Conservation (phyloP, 2,888 invertebrate species). For the Limnephilus auricula region DNA sequence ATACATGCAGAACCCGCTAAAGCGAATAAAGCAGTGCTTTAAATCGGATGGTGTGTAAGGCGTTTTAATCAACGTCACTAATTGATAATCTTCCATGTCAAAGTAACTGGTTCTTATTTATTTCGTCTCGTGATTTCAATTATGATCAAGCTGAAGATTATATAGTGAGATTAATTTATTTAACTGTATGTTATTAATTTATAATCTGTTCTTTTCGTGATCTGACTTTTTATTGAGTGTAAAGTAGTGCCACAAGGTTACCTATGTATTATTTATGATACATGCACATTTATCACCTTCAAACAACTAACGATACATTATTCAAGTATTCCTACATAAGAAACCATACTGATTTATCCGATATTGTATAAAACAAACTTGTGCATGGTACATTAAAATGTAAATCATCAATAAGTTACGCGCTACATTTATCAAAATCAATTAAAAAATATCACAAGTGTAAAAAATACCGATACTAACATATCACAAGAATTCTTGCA, state of each 20-base stretch:
- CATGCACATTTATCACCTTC: not conserved
- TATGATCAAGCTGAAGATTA: not conserved
- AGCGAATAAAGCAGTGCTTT: too few species aligned
- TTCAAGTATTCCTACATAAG: not conserved
- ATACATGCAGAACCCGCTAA: too few species aligned
- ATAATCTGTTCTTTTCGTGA: not conserved
- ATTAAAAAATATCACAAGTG: not conserved
- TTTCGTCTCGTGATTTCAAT: not conserved
- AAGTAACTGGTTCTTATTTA: not conserved
- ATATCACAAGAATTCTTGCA: not conserved
- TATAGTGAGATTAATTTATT: not conserved
- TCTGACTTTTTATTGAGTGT: not conserved
- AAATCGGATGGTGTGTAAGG: too few species aligned
- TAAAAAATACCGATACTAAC: not conserved
- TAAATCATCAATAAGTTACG: not conserved
- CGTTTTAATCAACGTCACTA: too few species aligned
- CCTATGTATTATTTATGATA: too few species aligned
- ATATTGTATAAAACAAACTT: not conserved
- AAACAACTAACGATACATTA: not conserved
- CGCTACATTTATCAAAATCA: not conserved
- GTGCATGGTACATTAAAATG: not conserved
- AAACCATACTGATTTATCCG: not conserved
- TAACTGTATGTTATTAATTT: too few species aligned
- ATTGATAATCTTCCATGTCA: too few species aligned
- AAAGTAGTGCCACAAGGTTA: not conserved